phyloP scores from a whole-genome alignment of 2,113 vertebrate genomes.

The Proterorhinus semilunaris region DNA sequence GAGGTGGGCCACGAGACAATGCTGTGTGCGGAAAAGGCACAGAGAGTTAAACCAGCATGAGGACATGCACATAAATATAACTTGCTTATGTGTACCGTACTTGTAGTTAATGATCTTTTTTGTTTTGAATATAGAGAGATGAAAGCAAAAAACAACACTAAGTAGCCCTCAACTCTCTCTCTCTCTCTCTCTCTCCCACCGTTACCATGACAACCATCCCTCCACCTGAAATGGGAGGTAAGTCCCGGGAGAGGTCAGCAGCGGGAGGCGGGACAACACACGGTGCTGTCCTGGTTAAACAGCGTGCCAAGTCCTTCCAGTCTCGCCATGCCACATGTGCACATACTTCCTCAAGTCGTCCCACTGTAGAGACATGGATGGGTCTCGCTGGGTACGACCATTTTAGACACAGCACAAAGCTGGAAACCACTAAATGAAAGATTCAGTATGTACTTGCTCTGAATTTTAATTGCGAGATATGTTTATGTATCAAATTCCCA shows the following conservation, averaged over 20 bases:
- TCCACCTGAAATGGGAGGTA: constrained; percentile 74
- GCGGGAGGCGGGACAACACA: constrained; percentile 53
- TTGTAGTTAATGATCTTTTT: constrained; percentile 52
- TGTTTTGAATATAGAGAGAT: constrained; percentile 33
- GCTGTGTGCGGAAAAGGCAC: neutral
- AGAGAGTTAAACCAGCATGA: constrained; percentile 47
- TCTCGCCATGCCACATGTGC: constrained; percentile 25
- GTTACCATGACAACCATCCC: constrained; percentile 77
- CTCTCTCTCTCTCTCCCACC: constrained; percentile 34
- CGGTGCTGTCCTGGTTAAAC: constrained; percentile 61
- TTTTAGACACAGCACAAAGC: constrained; percentile 16
- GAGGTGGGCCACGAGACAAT: constrained; percentile 15
- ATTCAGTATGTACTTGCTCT: constrained; percentile 17
- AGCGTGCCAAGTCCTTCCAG: constrained; percentile 46
- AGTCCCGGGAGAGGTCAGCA: constrained; percentile 65
- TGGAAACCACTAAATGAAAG: constrained; percentile 17
- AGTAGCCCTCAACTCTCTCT: constrained; percentile 43
- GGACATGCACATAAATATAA: constrained; percentile 43
- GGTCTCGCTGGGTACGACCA: constrained; percentile 17
- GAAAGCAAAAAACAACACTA: constrained; percentile 69
- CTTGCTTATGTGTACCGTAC: constrained; percentile 42
- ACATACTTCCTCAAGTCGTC: constrained; percentile 17
- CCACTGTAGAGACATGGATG: constrained; percentile 7
- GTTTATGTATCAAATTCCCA: constrained; percentile 38
- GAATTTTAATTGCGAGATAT: constrained; percentile 38